These are phyloP conservation scores for Meloidogyne hapla DNA, from an alignment of 1,140 invertebrate genomes.

Conservation along the genomic window DNA sequence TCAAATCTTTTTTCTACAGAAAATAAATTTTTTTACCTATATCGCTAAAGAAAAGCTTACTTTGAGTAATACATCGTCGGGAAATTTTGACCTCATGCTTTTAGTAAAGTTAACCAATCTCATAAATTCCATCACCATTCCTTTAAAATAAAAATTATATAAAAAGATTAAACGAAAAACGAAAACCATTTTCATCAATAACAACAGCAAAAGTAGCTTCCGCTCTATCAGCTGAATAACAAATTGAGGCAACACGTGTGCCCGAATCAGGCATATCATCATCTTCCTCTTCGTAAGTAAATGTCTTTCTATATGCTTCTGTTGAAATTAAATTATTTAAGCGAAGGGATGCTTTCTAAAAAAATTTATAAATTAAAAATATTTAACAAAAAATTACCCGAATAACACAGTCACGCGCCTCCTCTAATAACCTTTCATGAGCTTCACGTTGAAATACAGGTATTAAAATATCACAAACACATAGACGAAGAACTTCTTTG, in stretches of 20 bases:
- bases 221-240: slow-evolving; percentile 81
- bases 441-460: slow-evolving; percentile 86
- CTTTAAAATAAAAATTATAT: neutral
- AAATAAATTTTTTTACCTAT: neutral
- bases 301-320: slow-evolving; percentile 45
- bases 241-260: slow-evolving; percentile 80
- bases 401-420: slow-evolving; percentile 85
- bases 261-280: slow-evolving; percentile 85
- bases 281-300: slow-evolving; percentile 66
- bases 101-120: slow-evolving; percentile 81
- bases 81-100: slow-evolving; percentile 75
- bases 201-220: slow-evolving; percentile 85
- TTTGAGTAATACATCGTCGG: slow-evolving; percentile 75
- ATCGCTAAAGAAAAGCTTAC: slow-evolving; percentile 56
- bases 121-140: slow-evolving; percentile 78
- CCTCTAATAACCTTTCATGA: slow-evolving; percentile 75
- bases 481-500: slow-evolving; percentile 81
- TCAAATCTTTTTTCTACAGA: slow-evolving; percentile 71
- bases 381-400: slow-evolving; percentile 63
- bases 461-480: slow-evolving; percentile 81
- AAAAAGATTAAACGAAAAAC: neutral
- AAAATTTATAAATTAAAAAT: neutral
- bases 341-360: slow-evolving; percentile 34
- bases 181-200: slow-evolving; percentile 78
- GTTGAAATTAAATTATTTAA: neutral